phyloP scores from a whole-genome alignment of 2,888 invertebrate species.

The Tetragonula carbonaria region DNA sequence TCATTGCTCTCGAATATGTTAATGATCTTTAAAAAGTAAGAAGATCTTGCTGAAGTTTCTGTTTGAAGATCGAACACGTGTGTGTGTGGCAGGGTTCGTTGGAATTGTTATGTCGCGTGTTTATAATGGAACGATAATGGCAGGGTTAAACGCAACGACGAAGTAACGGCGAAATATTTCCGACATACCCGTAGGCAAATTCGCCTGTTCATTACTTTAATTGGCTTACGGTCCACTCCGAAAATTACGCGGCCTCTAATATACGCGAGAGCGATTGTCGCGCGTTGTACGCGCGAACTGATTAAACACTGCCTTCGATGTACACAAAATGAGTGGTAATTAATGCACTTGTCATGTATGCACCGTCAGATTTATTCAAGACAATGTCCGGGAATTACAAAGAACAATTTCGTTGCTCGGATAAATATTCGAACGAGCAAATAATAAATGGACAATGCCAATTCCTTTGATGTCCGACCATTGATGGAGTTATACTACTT shows the following conservation, averaged over 20 bases:
- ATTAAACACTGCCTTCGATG: conserved; percentile 24
- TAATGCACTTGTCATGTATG: neutral
- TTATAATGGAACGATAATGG: neutral
- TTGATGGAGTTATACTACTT: neutral
- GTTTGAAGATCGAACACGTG: neutral
- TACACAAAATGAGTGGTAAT: conserved; percentile 3
- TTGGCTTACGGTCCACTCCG: conserved; percentile 37
- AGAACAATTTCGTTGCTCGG: neutral
- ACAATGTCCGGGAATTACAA: neutral
- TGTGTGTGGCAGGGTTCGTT: neutral
- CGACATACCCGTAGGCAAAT: conserved; percentile 35
- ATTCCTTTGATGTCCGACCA: neutral
- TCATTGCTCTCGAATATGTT: too few relatives aligned
- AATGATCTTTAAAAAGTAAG: too few relatives aligned
- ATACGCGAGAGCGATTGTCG: conserved; percentile 10
- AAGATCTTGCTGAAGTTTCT: too few relatives aligned
- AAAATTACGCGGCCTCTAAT: conserved; percentile 47
- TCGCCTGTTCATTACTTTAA: conserved; percentile 65
- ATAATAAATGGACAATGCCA: neutral
- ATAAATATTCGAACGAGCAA: neutral
- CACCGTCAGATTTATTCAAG: neutral
- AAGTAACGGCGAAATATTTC: conserved; percentile 21
- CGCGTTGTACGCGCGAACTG: neutral
- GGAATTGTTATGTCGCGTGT: neutral
- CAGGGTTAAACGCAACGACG: neutral